Evolutionary conservation across 2,797 vertebrate species (phyloP).

Genomic region (Echiichthys vipera): DNA sequence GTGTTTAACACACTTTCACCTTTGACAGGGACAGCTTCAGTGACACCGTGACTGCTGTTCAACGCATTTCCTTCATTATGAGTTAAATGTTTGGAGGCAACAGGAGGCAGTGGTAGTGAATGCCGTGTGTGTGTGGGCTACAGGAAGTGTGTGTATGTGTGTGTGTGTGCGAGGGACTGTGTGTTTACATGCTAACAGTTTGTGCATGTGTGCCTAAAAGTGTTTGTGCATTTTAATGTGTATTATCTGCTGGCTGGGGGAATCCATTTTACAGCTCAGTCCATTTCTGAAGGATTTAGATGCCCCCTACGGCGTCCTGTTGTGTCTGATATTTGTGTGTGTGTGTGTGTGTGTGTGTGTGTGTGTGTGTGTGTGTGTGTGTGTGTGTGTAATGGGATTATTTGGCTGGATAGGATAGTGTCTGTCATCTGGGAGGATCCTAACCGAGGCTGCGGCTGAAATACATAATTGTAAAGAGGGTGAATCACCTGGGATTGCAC

Average conservation of each 20-base stretch:
- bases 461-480: constrained; percentile 59
- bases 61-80: background rate
- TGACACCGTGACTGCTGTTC: no score
- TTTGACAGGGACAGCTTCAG: no score
- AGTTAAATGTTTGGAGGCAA: background rate
- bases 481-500: constrained; percentile 60
- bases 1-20: no score
- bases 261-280: constrained; percentile 52
- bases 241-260: constrained; percentile 37
- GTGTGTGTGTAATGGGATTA: constrained; percentile 64
- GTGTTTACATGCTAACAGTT: constrained; percentile 7
- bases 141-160: background rate
- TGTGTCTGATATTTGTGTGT: constrained; percentile 41
- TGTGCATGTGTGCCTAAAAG: background rate
- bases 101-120: background rate
- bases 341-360: constrained; percentile 33
- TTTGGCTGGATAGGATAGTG: constrained; percentile 56
- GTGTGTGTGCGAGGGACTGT: background rate
- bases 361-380: constrained; percentile 15
- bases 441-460: constrained; percentile 47
- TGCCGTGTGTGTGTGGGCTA: background rate
- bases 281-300: constrained; percentile 64
- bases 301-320: constrained; percentile 29
- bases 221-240: constrained; percentile 30
- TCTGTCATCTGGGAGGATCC: constrained; percentile 60